phyloP scores from a whole-genome alignment of 1,140 invertebrate genomes.

The Euwallacea similis region DNA sequence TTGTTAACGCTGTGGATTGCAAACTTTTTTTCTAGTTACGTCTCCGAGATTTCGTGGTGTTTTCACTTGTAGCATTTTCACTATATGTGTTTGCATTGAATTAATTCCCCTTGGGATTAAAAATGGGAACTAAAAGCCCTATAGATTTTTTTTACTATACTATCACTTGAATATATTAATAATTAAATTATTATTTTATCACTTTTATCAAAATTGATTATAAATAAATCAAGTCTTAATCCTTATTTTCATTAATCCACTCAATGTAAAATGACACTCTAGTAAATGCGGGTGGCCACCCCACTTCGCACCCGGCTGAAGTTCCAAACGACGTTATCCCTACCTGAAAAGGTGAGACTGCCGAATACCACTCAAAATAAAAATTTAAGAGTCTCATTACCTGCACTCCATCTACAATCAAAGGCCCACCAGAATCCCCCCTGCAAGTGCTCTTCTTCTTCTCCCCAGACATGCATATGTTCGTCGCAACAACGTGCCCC shows the following conservation, averaged over 20 bases:
- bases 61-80: too few relatives aligned
- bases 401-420: conserved; percentile 13
- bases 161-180: too few relatives aligned
- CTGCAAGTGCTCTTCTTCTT: conserved; percentile 17
- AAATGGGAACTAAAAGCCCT: too few relatives aligned
- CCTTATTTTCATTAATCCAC: conserved; percentile 45
- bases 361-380: not conserved
- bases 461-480: conserved; percentile 23
- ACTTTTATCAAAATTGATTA: too few relatives aligned
- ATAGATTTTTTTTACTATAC: too few relatives aligned
- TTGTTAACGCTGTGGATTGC: too few relatives aligned
- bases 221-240: not conserved
- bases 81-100: too few relatives aligned
- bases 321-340: conserved; percentile 50
- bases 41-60: too few relatives aligned
- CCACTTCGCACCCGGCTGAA: conserved; percentile 46
- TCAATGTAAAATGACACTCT: conserved; percentile 47
- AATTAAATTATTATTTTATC: too few relatives aligned
- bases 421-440: conserved; percentile 23
- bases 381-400: not conserved
- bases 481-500: not conserved
- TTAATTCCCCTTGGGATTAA: too few relatives aligned
- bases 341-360: conserved; percentile 33
- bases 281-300: conserved; percentile 49
- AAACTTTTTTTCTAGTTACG: too few relatives aligned